Percentiles rank a stretch among this genome's conserved stretches.
phyloP scores from a whole-genome alignment of 2,888 invertebrate genomes.

The Ctena decussata region DNA sequence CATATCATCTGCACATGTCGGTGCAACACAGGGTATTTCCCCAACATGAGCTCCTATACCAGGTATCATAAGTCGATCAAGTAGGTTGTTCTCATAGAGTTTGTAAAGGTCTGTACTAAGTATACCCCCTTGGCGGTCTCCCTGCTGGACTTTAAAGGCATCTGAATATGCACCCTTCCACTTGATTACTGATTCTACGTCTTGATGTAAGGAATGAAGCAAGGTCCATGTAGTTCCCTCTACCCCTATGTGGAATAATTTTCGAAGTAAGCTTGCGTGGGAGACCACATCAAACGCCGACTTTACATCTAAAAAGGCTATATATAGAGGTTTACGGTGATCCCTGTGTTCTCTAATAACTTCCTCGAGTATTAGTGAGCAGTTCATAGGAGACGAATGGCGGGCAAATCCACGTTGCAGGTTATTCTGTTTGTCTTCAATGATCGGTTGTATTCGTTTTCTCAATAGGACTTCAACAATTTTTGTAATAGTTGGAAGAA shows the following conservation, averaged over 20 bases:
- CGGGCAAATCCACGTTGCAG: not conserved
- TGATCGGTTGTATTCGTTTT: not conserved
- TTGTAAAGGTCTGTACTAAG: not conserved
- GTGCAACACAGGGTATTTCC: not conserved
- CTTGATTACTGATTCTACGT: not conserved
- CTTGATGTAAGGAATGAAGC: not conserved
- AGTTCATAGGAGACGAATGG: not conserved
- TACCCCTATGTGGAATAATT: not conserved
- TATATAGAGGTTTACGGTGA: not conserved
- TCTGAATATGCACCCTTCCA: not conserved
- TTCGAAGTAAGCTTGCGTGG: not conserved
- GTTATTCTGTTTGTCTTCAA: not conserved
- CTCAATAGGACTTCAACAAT: not conserved
- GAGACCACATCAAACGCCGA: not conserved
- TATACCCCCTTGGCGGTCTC: not conserved
- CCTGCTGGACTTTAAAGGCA: not conserved
- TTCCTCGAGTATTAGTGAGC: not conserved
- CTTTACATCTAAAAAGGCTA: not conserved
- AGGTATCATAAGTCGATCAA: not conserved
- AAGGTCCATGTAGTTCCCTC: not conserved
- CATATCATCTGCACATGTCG: not conserved
- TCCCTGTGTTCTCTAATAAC: not conserved
- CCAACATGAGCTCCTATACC: not conserved
- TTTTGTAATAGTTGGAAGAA: not conserved
- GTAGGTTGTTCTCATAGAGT: not conserved